phyloP scores from a whole-genome alignment of 1,140 invertebrate genomes.

The Zelostemma sp. region DNA sequence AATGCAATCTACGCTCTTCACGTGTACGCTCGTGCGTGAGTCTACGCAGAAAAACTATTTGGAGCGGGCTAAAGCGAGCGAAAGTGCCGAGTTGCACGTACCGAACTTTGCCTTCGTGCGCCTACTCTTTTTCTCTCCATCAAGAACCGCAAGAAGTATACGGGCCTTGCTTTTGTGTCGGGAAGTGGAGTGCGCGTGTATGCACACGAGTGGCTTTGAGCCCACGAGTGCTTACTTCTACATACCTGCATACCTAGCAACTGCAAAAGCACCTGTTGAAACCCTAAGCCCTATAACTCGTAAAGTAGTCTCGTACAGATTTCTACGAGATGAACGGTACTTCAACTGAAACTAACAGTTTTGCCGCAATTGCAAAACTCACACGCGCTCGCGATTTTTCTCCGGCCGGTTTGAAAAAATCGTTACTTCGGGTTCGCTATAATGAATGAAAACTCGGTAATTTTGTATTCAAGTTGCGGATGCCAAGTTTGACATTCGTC shows the following conservation, averaged over 20 bases:
- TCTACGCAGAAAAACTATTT: slow-evolving; percentile 22
- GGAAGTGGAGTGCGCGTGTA: slow-evolving; percentile 55
- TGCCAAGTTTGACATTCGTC: background rate
- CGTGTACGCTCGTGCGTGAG: slow-evolving; percentile 34
- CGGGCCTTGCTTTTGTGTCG: slow-evolving; percentile 57
- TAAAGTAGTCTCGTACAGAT: slow-evolving; percentile 31
- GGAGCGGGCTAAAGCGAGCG: slow-evolving; percentile 7
- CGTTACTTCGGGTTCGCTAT: no score
- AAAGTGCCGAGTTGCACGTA: slow-evolving; percentile 22
- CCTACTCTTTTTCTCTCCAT: slow-evolving; percentile 45
- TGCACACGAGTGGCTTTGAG: slow-evolving; percentile 56
- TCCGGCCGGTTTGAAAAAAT: no score
- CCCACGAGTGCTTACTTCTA: slow-evolving; percentile 60
- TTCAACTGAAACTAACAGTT: slow-evolving; percentile 17
- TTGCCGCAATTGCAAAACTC: slow-evolving; percentile 25
- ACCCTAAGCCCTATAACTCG: slow-evolving; percentile 43
- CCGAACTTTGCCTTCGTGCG: slow-evolving; percentile 24
- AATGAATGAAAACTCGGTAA: no score
- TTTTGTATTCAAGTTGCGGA: no score
- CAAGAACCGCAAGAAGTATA: slow-evolving; percentile 57
- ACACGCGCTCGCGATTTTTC: slow-evolving; percentile 5
- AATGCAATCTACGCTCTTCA: slow-evolving; percentile 23
- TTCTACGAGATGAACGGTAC: slow-evolving; percentile 18
- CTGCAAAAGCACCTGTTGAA: slow-evolving; percentile 63
- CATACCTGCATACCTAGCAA: slow-evolving; percentile 62